phyloP scores from a whole-genome alignment of 2,888 invertebrate species.

The Mythimna lalbum region DNA sequence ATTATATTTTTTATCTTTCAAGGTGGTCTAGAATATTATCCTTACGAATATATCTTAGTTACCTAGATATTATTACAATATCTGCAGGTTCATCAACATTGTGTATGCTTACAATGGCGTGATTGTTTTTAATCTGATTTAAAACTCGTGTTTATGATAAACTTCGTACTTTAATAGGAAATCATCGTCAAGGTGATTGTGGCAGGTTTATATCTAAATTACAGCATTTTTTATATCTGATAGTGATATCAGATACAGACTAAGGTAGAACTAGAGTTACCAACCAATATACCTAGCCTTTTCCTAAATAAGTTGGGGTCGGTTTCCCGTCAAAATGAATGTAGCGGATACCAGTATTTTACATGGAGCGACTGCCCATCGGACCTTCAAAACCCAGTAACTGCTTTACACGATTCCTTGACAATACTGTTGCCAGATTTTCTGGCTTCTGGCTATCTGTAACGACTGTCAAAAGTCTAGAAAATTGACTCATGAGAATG shows the following conservation, averaged over 20 bases:
- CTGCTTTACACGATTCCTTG: too few species aligned
- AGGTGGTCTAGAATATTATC: conserved; percentile 39
- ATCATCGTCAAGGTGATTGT: conserved; percentile 35
- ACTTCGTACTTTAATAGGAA: conserved; percentile 31
- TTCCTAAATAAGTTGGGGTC: too few species aligned
- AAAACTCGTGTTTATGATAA: conserved; percentile 43
- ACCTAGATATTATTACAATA: conserved; percentile 45
- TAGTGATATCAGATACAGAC: neutral
- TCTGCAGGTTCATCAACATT: conserved; percentile 47
- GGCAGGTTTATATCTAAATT: conserved; percentile 14
- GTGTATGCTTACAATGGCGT: conserved; percentile 51
- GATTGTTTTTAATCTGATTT: conserved; percentile 60
- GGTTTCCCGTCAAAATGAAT: too few species aligned
- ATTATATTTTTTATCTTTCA: conserved; percentile 40
- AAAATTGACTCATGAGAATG: too few species aligned
- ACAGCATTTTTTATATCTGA: conserved; percentile 18
- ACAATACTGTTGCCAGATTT: too few species aligned
- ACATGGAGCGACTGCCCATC: too few species aligned
- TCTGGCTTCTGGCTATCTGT: too few species aligned
- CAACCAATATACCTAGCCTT: neutral
- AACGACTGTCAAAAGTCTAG: too few species aligned
- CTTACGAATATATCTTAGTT: conserved; percentile 40
- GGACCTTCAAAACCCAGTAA: too few species aligned
- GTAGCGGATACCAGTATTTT: too few species aligned
- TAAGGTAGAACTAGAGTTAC: neutral